phyloP scores from a whole-genome alignment of 1,140 invertebrate species.

The Drosophila tropicalis region DNA sequence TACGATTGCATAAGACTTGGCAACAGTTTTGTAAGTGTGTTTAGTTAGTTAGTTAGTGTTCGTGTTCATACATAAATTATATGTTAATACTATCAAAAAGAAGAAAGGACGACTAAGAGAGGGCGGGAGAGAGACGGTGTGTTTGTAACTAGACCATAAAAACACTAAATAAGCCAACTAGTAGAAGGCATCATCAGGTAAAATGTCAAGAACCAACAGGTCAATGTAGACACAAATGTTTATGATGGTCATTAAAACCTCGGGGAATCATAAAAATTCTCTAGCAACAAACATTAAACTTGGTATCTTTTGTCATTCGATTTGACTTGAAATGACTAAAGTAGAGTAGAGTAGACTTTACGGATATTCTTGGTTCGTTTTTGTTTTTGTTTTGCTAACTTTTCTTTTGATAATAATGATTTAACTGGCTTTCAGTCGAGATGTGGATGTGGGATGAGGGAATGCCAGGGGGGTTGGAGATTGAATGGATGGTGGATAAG shows the following conservation, averaged over 20 bases:
- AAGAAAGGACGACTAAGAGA: slow-evolving; percentile 73
- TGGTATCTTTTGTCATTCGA: slow-evolving; percentile 5
- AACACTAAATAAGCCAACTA: slow-evolving; percentile 50
- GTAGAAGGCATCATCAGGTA: slow-evolving; percentile 7
- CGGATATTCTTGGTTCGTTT: neutral
- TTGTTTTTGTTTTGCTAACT: neutral
- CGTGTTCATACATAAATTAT: slow-evolving; percentile 79
- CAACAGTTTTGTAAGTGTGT: slow-evolving; percentile 57
- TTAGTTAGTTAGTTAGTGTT: slow-evolving; percentile 56
- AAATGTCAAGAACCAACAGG: slow-evolving; percentile 10
- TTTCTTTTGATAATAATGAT: neutral
- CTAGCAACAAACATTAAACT: neutral
- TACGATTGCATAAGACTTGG: slow-evolving; percentile 10
- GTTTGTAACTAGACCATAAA: slow-evolving; percentile 51
- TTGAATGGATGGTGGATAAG: too few species aligned
- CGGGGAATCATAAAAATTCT: slow-evolving; percentile 4
- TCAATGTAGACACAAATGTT: slow-evolving; percentile 14
- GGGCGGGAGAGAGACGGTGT: slow-evolving; percentile 65
- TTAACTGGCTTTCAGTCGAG: slow-evolving; percentile 3
- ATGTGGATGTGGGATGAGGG: neutral
- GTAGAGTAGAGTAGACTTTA: neutral
- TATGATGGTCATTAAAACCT: slow-evolving; percentile 13
- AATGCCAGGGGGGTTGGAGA: too few species aligned
- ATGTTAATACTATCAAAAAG: slow-evolving; percentile 77
- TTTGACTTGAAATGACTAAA: slow-evolving; percentile 8